Conservation (phyloP, 2,888 invertebrate species). For the Eilema griseolum region DNA sequence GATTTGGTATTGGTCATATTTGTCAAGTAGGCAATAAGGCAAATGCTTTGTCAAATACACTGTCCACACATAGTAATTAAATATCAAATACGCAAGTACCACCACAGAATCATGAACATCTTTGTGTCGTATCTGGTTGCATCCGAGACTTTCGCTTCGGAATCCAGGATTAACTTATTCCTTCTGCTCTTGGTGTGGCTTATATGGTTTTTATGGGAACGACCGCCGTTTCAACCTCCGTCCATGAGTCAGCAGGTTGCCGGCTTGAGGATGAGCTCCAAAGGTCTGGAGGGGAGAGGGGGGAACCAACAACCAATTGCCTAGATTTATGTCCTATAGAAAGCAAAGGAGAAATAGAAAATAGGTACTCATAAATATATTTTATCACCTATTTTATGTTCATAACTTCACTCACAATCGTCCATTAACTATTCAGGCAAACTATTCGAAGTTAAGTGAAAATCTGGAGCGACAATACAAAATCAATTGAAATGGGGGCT, state of each 20-base stretch:
- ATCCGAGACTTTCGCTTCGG: too few relatives aligned
- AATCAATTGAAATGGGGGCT: conserved; percentile 30
- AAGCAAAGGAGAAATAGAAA: background rate
- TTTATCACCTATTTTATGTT: background rate
- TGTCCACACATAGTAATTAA: too few relatives aligned
- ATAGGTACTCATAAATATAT: background rate
- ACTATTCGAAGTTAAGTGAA: conserved; percentile 3
- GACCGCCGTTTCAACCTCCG: too few relatives aligned
- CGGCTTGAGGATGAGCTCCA: background rate
- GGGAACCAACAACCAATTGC: background rate
- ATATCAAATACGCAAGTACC: too few relatives aligned
- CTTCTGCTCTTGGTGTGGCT: too few relatives aligned
- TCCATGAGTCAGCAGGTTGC: background rate
- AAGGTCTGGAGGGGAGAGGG: background rate
- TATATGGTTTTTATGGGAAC: too few relatives aligned
- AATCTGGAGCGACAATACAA: conserved; percentile 13
- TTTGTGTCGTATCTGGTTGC: too few relatives aligned
- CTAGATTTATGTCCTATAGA: background rate
- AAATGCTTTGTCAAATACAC: too few relatives aligned
- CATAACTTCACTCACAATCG: background rate
- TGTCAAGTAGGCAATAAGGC: too few relatives aligned
- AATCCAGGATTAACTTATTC: too few relatives aligned
- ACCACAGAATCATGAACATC: too few relatives aligned
- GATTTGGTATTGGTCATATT: too few relatives aligned
- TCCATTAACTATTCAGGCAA: conserved; percentile 12